Percentiles rank a stretch among this genome's conserved stretches.
Evolutionary conservation across 2,888 invertebrate species (phyloP).

Genomic region (Beris morrisii): DNA sequence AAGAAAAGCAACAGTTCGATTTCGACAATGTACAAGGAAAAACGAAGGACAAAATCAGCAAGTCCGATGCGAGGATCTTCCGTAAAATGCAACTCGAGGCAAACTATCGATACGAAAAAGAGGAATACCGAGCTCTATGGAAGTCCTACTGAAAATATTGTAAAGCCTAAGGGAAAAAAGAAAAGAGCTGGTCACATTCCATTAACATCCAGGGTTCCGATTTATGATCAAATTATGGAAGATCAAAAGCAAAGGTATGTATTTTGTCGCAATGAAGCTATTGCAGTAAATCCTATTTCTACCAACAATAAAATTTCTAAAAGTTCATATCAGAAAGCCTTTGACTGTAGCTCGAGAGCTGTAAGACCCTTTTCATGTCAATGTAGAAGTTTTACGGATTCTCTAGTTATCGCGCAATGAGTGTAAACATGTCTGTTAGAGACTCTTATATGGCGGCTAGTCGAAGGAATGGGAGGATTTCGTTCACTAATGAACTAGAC

Average conservation of each 20-base stretch:
- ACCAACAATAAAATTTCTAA: too few species aligned
- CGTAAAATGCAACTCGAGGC: conserved; percentile 44
- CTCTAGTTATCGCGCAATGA: too few species aligned
- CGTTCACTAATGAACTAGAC: too few species aligned
- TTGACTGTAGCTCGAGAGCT: too few species aligned
- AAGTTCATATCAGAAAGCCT: too few species aligned
- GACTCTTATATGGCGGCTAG: too few species aligned
- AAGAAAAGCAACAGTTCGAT: neutral
- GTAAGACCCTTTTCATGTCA: too few species aligned
- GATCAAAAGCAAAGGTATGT: conserved; percentile 70
- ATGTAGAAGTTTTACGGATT: too few species aligned
- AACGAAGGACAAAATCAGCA: conserved; percentile 60
- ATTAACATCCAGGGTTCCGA: conserved; percentile 69
- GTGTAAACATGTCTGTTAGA: too few species aligned
- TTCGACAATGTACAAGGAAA: neutral
- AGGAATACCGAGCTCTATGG: conserved; percentile 5
- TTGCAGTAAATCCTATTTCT: too few species aligned
- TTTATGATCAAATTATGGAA: conserved; percentile 71
- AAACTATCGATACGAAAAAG: neutral
- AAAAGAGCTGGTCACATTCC: conserved; percentile 67
- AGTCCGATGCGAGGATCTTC: conserved; percentile 58
- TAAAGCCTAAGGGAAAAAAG: conserved; percentile 57
- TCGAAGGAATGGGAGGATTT: too few species aligned
- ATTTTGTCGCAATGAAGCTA: too few species aligned
- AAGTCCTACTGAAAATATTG: neutral